Evolutionary conservation across 2,113 vertebrate genomes (phyloP), one percentile per base, ranked within the genome.

Genomic region (Ophiodon elongatus): DNA sequence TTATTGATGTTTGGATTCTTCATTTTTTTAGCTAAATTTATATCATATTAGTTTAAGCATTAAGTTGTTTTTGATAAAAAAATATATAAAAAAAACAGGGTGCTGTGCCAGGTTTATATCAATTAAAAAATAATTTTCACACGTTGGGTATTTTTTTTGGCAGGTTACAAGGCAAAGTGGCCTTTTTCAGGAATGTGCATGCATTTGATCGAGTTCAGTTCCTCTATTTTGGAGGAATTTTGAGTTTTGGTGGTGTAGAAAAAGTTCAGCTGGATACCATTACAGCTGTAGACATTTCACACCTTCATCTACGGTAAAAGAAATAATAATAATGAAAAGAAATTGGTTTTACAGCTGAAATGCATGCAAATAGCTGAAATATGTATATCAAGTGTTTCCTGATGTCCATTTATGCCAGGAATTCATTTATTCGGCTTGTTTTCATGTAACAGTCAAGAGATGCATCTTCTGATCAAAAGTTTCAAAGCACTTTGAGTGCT

Each of bases 341-440:
- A n/a, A n/a, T n/a, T 57, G 81, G 31, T 75, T 85, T 90, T 72
- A 73, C 43, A 71, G 50, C 76, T 74, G 65, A 67, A 90, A 91
- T 88, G 21, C 45, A 92, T 89, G 83, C 89, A 92, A 92, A 92
- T 88, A 89, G 72, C 90, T 67, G 83, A 66, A 87, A 91, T 91
- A 81, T 87, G 43, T 14, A 83, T 88, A 83, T 88, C 47, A 77
- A 89, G 91, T 89, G 70, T 86, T 80, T 91, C 60, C 85, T 88
- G 71, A n/a, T 78, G 83, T 88, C 82, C 79, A 57, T 89, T 83
- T 90, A 81, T 65, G 56, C 73, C 73, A 56, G 63, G 70, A 86
- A 82, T 73, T 85, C 77, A 89, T 88, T 86, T 89, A 82, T 91
- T 84, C 76, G 0, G 71, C 86, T 91, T 92, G 87, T 92, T 93